phyloP scores from a whole-genome alignment of 2,113 vertebrate species.

The Lamprotornis superbus region DNA sequence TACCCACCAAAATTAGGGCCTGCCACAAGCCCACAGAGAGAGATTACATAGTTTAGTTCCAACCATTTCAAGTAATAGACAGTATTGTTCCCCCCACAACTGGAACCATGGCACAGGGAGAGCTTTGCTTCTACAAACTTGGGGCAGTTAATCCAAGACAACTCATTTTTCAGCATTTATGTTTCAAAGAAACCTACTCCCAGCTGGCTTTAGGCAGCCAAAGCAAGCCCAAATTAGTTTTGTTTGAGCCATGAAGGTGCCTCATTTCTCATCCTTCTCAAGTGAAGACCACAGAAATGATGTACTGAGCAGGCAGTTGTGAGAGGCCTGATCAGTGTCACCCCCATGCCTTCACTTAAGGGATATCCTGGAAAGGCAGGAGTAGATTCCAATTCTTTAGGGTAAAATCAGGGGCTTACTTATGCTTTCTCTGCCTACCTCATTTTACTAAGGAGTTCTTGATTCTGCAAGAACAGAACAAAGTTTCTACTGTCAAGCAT shows the following conservation, averaged over 20 bases:
- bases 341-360: background rate
- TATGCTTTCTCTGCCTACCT: background rate
- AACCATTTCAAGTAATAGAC: background rate
- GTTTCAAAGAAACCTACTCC: background rate
- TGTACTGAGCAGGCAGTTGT: accelerated
- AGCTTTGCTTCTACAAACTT: background rate
- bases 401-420: background rate
- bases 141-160: background rate
- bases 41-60: background rate
- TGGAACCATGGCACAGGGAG: background rate
- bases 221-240: background rate
- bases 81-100: background rate
- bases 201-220: background rate
- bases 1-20: background rate
- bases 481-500: background rate
- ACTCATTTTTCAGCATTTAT: background rate
- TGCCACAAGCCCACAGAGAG: background rate
- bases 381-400: background rate
- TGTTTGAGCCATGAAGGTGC: background rate
- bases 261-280: too few relatives aligned
- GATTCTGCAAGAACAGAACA: background rate
- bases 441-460: background rate
- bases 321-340: background rate
- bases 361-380: background rate
- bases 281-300: background rate